Evolutionary conservation across 2,797 vertebrate species (phyloP).

Genomic region (Myoxocephalus aenaeus): DNA sequence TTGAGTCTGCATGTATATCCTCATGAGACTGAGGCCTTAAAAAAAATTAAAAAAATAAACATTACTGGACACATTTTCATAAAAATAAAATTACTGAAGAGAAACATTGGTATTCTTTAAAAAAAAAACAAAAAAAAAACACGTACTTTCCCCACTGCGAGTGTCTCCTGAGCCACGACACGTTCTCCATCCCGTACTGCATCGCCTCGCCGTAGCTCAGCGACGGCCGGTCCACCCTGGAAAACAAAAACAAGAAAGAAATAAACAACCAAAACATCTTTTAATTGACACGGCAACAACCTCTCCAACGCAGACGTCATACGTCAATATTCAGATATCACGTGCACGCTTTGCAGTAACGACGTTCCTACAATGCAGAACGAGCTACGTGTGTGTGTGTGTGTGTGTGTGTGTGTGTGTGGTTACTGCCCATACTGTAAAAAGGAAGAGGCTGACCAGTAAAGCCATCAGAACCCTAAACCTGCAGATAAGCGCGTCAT

Average conservation of each 20-base stretch:
- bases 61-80: neutral
- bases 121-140: no score
- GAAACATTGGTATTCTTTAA: no score
- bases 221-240: conserved; percentile 89
- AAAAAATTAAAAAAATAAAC: neutral
- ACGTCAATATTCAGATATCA: neutral
- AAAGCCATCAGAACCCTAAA: neutral
- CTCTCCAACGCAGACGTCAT: neutral
- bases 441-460: no score
- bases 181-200: conserved; percentile 91
- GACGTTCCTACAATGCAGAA: no score
- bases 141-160: conserved; percentile 92
- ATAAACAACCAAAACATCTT: neutral
- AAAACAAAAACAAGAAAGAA: neutral
- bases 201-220: conserved; percentile 90
- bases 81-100: neutral
- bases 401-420: no score
- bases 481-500: neutral
- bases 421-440: neutral
- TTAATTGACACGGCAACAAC: neutral
- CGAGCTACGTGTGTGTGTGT: no score
- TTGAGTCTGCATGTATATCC: no score
- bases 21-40: neutral
- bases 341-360: neutral
- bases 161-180: conserved; percentile 87